Percentiles rank a stretch among this genome's conserved stretches.
These are phyloP conservation scores for Distichodus sexfasciatus DNA, from an alignment of 2,797 vertebrate species.

Conservation along the genomic window DNA sequence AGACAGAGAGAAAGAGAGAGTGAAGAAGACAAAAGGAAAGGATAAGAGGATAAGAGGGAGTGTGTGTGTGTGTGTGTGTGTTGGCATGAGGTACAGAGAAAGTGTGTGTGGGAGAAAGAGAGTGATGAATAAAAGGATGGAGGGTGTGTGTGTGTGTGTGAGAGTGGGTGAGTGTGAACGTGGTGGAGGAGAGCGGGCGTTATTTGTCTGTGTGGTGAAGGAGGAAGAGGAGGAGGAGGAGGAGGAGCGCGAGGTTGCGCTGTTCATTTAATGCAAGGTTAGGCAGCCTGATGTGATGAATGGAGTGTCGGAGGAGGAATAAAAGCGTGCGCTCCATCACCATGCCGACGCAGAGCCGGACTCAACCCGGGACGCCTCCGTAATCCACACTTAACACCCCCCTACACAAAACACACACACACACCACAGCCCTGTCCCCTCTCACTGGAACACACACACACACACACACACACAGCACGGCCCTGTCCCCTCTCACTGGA, in stretches of 20 bases:
- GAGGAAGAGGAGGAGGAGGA: slow-evolving; percentile 67
- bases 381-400: not conserved
- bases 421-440: no score
- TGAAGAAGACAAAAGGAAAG: not conserved
- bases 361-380: no score
- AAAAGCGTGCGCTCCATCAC: slow-evolving; percentile 83
- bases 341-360: slow-evolving; percentile 57
- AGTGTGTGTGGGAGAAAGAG: not conserved
- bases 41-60: no score
- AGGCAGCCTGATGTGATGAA: slow-evolving; percentile 86
- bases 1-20: not conserved
- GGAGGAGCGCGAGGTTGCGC: slow-evolving; percentile 79
- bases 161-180: not conserved
- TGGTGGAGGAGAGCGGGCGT: slow-evolving; percentile 28
- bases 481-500: no score
- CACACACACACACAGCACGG: no score
- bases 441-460: no score
- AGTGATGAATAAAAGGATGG: no score
- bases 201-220: slow-evolving; percentile 64
- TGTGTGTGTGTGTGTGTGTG: not conserved
- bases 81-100: no score
- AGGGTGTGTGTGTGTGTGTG: not conserved
- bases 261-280: slow-evolving; percentile 93
- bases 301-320: slow-evolving; percentile 82
- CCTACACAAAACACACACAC: not conserved